Conservation (phyloP, 1,140 invertebrate genomes). For the Drosophila ironensis region DNA sequence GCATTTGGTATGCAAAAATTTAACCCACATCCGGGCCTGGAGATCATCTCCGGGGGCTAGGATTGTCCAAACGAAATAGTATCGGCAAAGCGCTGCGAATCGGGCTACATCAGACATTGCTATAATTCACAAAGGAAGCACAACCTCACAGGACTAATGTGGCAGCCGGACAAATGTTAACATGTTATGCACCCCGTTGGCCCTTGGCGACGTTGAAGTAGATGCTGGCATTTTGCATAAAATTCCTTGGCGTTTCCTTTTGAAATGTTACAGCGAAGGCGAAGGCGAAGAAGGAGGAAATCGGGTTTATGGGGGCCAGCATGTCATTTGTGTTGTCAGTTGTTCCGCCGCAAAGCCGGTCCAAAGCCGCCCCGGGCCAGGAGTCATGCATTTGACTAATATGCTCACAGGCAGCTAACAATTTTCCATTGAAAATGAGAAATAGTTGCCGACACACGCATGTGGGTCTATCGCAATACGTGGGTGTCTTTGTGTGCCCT, state of each 20-base stretch:
- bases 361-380: conserved; percentile 18
- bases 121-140: conserved; percentile 14
- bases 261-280: conserved; percentile 53
- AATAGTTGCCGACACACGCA: conserved; percentile 46
- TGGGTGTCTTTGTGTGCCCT: conserved; percentile 7
- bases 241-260: conserved; percentile 58
- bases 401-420: conserved; percentile 56
- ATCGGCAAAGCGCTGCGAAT: conserved; percentile 11
- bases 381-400: conserved; percentile 64
- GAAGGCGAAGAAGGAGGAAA: conserved; percentile 6
- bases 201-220: conserved; percentile 30
- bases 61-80: background rate
- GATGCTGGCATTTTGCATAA: conserved; percentile 45
- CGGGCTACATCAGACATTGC: conserved; percentile 1
- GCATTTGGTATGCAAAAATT: background rate
- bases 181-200: conserved; percentile 21
- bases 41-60: background rate
- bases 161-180: conserved; percentile 46
- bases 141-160: conserved; percentile 4
- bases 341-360: conserved; percentile 38
- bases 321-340: conserved; percentile 67
- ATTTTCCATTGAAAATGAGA: conserved; percentile 65
- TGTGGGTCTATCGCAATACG: background rate
- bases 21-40: background rate
- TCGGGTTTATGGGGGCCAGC: conserved; percentile 12